Evolutionary conservation across 2,888 invertebrate genomes (phyloP), one percentile per base, ranked within the genome.

Genomic region (Pammene aurita): DNA sequence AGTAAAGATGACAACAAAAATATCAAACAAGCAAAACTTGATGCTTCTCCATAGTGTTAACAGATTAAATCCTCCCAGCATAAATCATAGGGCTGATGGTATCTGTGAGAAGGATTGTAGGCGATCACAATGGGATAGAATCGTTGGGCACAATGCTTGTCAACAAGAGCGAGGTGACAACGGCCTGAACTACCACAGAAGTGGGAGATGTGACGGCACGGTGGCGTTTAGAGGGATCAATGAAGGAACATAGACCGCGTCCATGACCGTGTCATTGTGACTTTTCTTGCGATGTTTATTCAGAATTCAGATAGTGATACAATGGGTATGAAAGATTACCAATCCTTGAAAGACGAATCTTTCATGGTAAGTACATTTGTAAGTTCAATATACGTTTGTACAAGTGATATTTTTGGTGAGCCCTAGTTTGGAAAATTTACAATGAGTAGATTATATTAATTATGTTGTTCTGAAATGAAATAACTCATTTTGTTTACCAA

Each of bases 91-190:
- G 57, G 46, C 66, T 41, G 58, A 58, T 62, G 52, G 44, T 64
- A 69, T 69, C 72, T 71, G 62, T 56, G 65, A 62, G 18, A 64
- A 70, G 67, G 57, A 71, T 66, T 71, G 72, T 72, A 66, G 55
- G 73, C 71, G 62, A 71, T 64, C 62, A 64, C 67, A 70, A 70
- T 61, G 70, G 73, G 71, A 71, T 71, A 67, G 71, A 71, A 72
- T 71, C 73, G 72, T 70, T 71, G 72, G 74, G 67, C 73, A 88
- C 87, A 89, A 87, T 86, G 75, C 76, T 78, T 88, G 90, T 90
- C 89, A 88, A 86, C 91, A 85, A 85, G 61, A 0, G 9, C 14
- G 5, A 13, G 41, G 62, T 62, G 62, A 62, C 62, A 62, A 62
- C 62, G 7, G 13, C 26, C 26, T 26, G 46, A 46, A 16, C 50